Conservation (phyloP, 2,797 vertebrate genomes). For the Moxostoma hubbsi region DNA sequence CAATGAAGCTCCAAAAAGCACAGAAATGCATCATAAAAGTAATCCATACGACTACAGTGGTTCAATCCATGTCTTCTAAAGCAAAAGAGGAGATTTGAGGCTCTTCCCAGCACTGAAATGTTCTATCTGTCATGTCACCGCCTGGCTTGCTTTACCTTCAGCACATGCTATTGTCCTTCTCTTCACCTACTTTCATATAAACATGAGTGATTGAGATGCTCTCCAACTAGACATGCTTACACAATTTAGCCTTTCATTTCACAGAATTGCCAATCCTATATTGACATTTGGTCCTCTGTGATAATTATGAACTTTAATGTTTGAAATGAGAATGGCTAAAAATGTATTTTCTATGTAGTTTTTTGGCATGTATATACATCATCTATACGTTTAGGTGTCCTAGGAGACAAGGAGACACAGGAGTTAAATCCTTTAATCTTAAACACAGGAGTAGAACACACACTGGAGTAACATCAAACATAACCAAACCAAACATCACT, state of each 20-base stretch:
- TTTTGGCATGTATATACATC: neutral
- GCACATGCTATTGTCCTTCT: conserved; percentile 44
- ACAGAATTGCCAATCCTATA: neutral
- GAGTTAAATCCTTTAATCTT: too few relatives aligned
- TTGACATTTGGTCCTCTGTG: neutral
- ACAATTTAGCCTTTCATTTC: neutral
- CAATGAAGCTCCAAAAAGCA: too few relatives aligned
- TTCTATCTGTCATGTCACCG: conserved; percentile 68
- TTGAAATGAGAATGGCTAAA: neutral
- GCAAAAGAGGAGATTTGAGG: conserved; percentile 13
- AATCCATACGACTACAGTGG: too few relatives aligned
- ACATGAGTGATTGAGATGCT: neutral
- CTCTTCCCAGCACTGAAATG: conserved; percentile 67
- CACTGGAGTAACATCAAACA: too few relatives aligned
- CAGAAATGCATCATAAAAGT: too few relatives aligned
- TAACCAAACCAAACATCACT: too few relatives aligned
- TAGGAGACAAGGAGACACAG: too few relatives aligned
- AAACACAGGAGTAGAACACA: too few relatives aligned
- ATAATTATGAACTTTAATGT: neutral
- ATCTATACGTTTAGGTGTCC: too few relatives aligned
- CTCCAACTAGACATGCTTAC: neutral
- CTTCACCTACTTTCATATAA: conserved; percentile 12
- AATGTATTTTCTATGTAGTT: too few relatives aligned
- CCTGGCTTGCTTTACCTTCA: conserved; percentile 65
- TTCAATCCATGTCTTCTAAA: too few relatives aligned